Percentiles rank a stretch among this genome's conserved stretches.
Evolutionary conservation across 2,113 vertebrate species (phyloP).

Genomic region (Callithrix jacchus): DNA sequence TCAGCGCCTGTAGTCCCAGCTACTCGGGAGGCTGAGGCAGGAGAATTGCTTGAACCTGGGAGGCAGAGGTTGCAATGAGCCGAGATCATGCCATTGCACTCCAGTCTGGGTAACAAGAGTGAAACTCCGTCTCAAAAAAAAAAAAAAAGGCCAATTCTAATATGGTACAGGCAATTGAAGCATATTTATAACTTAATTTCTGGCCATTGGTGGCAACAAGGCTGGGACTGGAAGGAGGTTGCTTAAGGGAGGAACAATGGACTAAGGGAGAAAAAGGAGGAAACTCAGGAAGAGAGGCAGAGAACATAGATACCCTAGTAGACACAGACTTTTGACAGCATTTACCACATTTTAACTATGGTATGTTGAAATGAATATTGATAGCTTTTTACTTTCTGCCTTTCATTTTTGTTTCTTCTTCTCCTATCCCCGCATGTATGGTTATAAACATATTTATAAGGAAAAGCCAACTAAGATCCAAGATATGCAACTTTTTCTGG

Average conservation of each 20-base stretch:
- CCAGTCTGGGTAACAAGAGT: too few species aligned
- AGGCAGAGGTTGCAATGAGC: too few species aligned
- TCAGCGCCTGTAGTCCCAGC: too few species aligned
- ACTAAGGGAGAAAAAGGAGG: background rate
- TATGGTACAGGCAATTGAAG: background rate
- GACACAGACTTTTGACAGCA: background rate
- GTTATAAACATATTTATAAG: background rate
- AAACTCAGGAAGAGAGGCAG: background rate
- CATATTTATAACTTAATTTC: background rate
- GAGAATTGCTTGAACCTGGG: too few species aligned
- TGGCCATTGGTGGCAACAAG: background rate
- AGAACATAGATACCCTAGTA: background rate
- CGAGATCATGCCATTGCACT: too few species aligned
- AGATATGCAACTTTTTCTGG: background rate
- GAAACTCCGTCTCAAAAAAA: too few species aligned
- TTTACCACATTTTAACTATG: constrained; percentile 3
- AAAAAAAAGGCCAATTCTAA: constrained; percentile 20
- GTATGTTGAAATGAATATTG: background rate
- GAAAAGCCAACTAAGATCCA: background rate
- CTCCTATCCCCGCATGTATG: background rate
- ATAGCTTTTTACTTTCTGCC: constrained; percentile 33
- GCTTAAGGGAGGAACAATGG: background rate
- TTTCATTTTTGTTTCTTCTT: background rate
- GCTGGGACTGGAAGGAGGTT: background rate
- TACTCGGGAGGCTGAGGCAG: too few species aligned